A percentile compares a stretch with the other conserved stretches of the same genome.
phyloP scores from a whole-genome alignment of 2,113 vertebrate species.

The Gavia stellata region DNA sequence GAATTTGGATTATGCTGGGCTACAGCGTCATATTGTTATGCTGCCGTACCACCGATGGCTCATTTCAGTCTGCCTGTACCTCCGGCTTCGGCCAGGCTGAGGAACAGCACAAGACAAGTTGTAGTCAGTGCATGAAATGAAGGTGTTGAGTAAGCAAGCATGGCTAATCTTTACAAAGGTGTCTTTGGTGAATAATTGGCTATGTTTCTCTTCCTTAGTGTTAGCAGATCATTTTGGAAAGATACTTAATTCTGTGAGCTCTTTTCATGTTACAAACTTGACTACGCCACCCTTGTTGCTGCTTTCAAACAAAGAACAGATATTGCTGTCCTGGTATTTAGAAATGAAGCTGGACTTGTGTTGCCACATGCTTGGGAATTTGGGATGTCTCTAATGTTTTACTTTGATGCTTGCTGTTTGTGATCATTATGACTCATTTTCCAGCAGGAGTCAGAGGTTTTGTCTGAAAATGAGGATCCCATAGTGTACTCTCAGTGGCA shows the following conservation, averaged over 20 bases:
- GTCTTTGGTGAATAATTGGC: background rate
- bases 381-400: background rate
- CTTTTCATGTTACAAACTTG: background rate
- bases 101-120: accelerated
- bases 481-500: background rate
- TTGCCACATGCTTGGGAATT: background rate
- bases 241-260: background rate
- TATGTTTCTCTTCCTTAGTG: background rate
- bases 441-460: background rate
- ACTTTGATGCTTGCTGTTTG: background rate
- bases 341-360: background rate
- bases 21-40: accelerated
- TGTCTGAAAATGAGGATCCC: background rate
- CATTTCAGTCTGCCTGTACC: background rate
- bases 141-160: background rate
- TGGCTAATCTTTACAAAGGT: background rate
- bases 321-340: background rate
- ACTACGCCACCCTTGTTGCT: background rate
- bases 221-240: background rate
- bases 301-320: background rate
- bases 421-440: background rate
- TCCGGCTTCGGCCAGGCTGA: background rate
- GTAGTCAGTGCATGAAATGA: background rate
- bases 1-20: background rate
- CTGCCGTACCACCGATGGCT: accelerated